phyloP scores from a whole-genome alignment of 2,797 vertebrate genomes.

The Acridotheres tristis region DNA sequence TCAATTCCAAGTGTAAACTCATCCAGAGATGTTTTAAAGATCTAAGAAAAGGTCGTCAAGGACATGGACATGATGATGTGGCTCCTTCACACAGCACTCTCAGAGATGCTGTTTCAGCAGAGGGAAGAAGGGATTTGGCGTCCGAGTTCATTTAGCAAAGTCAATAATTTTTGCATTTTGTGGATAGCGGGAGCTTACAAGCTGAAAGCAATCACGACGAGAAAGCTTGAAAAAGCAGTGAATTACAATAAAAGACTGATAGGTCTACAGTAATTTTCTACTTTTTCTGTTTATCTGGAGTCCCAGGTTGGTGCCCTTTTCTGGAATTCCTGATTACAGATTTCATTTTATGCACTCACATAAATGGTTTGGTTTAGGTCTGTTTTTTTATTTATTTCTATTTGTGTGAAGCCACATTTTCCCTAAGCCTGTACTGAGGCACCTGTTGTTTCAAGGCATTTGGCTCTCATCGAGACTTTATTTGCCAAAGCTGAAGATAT shows the following conservation, averaged over 20 bases:
- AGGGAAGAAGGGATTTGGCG: background rate
- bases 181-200: background rate
- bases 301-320: background rate
- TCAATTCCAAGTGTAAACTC: background rate
- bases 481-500: background rate
- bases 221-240: background rate
- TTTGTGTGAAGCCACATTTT: background rate
- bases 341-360: background rate
- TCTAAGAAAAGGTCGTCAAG: background rate
- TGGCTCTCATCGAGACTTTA: background rate
- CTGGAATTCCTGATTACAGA: background rate
- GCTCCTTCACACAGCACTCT: background rate
- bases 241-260: background rate
- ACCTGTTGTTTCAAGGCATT: background rate
- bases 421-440: background rate
- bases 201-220: background rate
- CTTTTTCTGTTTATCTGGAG: background rate
- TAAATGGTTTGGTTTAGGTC: background rate
- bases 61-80: background rate
- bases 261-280: background rate
- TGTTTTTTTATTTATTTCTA: background rate
- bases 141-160: background rate
- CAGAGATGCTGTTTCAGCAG: background rate
- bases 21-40: background rate
- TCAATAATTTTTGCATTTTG: background rate